Conservation (phyloP, 2,113 vertebrate genomes). For the Macrotis lagotis region DNA sequence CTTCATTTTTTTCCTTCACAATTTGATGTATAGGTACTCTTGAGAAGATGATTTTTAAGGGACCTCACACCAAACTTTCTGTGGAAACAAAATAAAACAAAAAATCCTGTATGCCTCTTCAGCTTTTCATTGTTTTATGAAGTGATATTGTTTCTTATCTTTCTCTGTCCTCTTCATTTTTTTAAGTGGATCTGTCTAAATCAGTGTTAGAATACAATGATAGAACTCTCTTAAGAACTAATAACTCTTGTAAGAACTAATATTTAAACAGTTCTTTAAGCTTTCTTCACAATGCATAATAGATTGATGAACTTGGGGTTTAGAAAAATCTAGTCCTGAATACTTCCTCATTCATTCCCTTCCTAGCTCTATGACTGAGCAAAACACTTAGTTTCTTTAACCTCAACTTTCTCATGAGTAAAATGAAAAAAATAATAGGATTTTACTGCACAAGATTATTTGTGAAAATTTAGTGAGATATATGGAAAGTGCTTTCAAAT, state of each 20-base stretch:
- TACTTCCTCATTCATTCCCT: background rate
- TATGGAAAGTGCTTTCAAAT: background rate
- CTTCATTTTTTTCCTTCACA: background rate
- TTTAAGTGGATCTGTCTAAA: background rate
- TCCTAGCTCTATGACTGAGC: background rate
- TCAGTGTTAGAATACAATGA: background rate
- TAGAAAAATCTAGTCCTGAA: background rate
- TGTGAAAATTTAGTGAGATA: background rate
- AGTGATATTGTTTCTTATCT: background rate
- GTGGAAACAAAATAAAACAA: background rate
- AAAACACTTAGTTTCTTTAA: background rate
- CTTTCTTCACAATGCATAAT: background rate
- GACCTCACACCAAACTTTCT: background rate
- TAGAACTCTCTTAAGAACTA: background rate
- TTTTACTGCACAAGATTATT: too few species aligned
- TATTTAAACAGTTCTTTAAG: background rate
- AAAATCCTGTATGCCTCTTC: background rate
- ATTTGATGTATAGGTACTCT: background rate
- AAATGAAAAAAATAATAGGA: background rate
- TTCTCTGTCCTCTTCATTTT: background rate
- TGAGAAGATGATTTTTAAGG: background rate
- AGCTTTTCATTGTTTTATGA: background rate
- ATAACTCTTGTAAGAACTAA: background rate
- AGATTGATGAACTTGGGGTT: background rate
- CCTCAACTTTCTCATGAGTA: background rate